Percentiles rank a stretch among this genome's conserved stretches.
Conservation (phyloP, 2,888 invertebrate species). For the Plemyria rubiginata region DNA sequence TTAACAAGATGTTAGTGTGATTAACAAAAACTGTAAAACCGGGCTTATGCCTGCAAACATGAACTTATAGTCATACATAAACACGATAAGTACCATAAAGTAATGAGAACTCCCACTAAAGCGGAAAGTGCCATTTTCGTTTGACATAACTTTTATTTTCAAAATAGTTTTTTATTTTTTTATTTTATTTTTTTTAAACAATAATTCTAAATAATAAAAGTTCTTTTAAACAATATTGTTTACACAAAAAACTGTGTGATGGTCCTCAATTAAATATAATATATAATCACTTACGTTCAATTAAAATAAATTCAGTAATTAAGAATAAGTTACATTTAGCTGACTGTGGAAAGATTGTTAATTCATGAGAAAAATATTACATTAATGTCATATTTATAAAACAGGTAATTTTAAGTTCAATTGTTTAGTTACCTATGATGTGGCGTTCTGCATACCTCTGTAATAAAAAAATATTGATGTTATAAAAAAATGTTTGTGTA, state of each 20-base stretch:
- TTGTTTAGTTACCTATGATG: slow-evolving; percentile 47
- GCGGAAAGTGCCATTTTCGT: too few species aligned
- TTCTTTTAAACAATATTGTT: neutral
- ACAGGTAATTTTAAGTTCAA: slow-evolving; percentile 1
- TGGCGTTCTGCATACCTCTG: slow-evolving; percentile 77
- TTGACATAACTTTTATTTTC: too few species aligned
- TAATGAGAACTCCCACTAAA: too few species aligned
- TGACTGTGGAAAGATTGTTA: neutral
- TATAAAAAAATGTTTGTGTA: too few species aligned
- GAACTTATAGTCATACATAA: too few species aligned
- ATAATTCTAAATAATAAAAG: too few species aligned
- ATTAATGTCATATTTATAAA: neutral
- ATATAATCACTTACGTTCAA: neutral
- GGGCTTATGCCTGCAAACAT: too few species aligned
- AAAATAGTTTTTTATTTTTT: too few species aligned
- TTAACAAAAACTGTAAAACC: too few species aligned
- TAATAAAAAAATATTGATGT: slow-evolving; percentile 23
- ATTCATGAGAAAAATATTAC: slow-evolving; percentile 14
- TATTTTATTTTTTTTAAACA: too few species aligned
- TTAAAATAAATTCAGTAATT: neutral
- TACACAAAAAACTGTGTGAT: neutral
- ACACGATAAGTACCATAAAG: too few species aligned
- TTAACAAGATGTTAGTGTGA: too few species aligned
- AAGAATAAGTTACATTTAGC: neutral
- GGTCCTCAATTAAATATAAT: slow-evolving; percentile 5